Evolutionary conservation across 23 tunicate genomes (phyloP).

Genomic region (Clavelina lepadiformis): DNA sequence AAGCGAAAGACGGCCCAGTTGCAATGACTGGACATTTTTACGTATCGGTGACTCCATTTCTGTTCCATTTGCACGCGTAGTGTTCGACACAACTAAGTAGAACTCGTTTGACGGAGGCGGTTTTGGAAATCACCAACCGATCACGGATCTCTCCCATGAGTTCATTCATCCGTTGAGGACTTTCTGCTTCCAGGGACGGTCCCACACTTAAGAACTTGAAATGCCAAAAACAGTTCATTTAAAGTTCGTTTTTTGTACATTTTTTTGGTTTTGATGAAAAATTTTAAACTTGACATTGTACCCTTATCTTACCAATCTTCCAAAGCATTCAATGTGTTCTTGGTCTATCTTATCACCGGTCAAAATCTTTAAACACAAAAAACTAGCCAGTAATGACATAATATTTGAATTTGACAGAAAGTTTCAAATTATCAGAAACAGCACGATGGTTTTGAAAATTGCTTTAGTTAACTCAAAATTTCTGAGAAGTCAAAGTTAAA

Average conservation of each 20-base stretch:
- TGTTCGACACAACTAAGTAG: conserved; percentile 44
- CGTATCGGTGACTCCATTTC: too few species aligned
- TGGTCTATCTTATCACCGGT: conserved; percentile 8
- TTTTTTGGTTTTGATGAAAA: too few species aligned
- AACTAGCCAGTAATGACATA: neutral
- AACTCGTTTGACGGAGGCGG: conserved; percentile 11
- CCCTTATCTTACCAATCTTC: conserved; percentile 49
- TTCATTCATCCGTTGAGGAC: conserved; percentile 19
- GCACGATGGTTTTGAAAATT: neutral
- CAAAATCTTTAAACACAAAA: conserved; percentile 20
- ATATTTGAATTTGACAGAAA: too few species aligned
- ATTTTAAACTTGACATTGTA: too few species aligned
- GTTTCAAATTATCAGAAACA: neutral
- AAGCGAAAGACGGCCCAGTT: too few species aligned
- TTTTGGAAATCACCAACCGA: conserved; percentile 37
- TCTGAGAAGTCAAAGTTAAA: neutral
- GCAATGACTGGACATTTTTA: too few species aligned
- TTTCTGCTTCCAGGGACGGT: conserved; percentile 37
- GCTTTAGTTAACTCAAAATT: neutral
- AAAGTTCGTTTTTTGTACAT: too few species aligned
- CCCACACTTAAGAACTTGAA: conserved; percentile 17
- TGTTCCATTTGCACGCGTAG: conserved; percentile 54
- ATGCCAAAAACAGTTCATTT: too few species aligned
- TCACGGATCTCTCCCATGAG: conserved; percentile 39
- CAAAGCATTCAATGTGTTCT: conserved; percentile 55